Percentiles rank a stretch among this genome's conserved stretches.
These are phyloP conservation scores for Scaptomyza reducta DNA, from an alignment of 2,888 invertebrate genomes.

Conservation along the genomic window DNA sequence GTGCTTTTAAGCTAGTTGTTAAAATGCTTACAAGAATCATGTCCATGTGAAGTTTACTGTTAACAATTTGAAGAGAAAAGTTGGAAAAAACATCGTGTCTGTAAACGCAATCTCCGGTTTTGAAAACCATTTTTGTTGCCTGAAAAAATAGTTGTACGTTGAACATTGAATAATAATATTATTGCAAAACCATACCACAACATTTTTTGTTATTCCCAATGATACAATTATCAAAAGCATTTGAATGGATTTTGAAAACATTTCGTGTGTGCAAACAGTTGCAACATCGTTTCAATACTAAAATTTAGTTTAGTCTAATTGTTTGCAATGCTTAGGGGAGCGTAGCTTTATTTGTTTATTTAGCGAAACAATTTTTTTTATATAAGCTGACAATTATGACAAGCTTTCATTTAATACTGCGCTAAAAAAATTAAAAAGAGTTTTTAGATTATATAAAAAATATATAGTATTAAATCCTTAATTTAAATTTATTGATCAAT, in stretches of 20 bases:
- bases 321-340: slow-evolving; percentile 4
- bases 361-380: background rate
- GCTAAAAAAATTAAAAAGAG: too few relatives aligned
- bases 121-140: slow-evolving; percentile 48
- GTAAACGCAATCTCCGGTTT: slow-evolving; percentile 39
- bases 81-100: slow-evolving; percentile 53
- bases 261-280: background rate
- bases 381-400: background rate
- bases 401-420: background rate
- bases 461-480: too few relatives aligned
- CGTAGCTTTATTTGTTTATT: background rate
- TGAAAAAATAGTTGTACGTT: slow-evolving; percentile 6
- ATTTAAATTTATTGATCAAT: too few relatives aligned
- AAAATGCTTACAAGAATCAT: slow-evolving; percentile 21
- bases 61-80: slow-evolving; percentile 37
- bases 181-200: background rate
- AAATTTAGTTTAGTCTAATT: background rate
- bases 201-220: slow-evolving; percentile 3
- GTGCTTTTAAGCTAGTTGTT: slow-evolving; percentile 49
- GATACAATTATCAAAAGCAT: slow-evolving; percentile 5
- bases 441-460: too few relatives aligned
- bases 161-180: background rate
- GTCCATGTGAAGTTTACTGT: slow-evolving; percentile 48
- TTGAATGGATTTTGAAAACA: slow-evolving; percentile 8
- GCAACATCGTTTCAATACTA: slow-evolving; percentile 6